Evolutionary conservation across 2,888 invertebrate species (phyloP), one percentile per base, ranked within the genome.

Genomic region (Pteria penguin): DNA sequence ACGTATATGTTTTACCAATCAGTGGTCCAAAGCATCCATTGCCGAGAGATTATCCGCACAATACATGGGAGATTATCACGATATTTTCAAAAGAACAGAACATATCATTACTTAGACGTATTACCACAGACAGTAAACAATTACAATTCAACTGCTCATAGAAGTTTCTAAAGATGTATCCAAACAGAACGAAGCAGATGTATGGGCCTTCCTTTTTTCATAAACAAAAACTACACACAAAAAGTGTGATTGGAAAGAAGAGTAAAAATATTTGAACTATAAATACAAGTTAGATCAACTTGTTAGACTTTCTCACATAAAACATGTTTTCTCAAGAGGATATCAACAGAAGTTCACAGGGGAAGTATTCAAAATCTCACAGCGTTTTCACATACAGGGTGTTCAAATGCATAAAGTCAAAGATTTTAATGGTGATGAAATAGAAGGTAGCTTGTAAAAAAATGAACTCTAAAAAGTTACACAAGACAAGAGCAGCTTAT

Each of bases 281-380:
- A 68, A 57, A 57, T 68, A 22, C n/a, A 57, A 68, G 29, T 5
- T 57, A 18, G 58, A 36, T 31, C 57, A 68, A 11, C 26, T 33
- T 24, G 68, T 68, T 22, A 45, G 68, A 2, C 32, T 68, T 8
- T 57, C 58, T 54, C 8, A 73, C 29, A 54, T 58, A 26, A 57
- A 58, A 11, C 36, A 58, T n/a, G n/a, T 55, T 1, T 67, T 66
- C 27, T 45, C 29, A 4, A 36, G 73, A 14, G 45, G 29, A 5
- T 73, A 67, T 27, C 58, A 73, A 29, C 63, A 67, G 14, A 58
- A 66, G 26, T 61, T 57, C n/a, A 61, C 69, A 4, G 57, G 58
- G 8, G 61, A 61, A 27, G 60, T 60, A 5, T 60, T 61, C 24
- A 45, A 33, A 4, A 45, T 60, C 22, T 18, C 31, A 5, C 32